Conservation (phyloP, 2,113 vertebrate species). For the Pristiophorus japonicus region DNA sequence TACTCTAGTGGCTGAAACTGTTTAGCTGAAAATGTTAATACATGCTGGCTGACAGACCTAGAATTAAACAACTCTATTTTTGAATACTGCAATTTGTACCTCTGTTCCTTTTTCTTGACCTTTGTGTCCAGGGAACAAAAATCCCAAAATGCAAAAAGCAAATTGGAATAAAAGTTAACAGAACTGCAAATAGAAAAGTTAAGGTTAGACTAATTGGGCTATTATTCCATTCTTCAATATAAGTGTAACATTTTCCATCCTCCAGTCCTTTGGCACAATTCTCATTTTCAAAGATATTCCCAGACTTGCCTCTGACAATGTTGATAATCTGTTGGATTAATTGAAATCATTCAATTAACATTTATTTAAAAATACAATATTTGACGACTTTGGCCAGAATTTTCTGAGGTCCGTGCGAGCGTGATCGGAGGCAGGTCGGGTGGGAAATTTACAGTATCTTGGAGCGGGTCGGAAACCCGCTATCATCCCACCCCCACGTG, state of each 20-base stretch:
- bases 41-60: neutral
- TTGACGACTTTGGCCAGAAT: neutral
- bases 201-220: neutral
- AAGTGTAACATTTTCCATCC: neutral
- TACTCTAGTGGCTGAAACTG: neutral
- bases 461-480: too few species aligned
- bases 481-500: too few species aligned
- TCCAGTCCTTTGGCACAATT: neutral
- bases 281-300: neutral
- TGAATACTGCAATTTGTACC: neutral
- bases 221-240: neutral
- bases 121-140: neutral
- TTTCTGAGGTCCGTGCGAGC: too few species aligned
- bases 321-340: neutral
- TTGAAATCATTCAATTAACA: neutral
- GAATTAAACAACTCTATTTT: too few species aligned
- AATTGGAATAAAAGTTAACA: neutral
- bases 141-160: neutral
- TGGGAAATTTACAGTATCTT: too few species aligned
- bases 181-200: neutral
- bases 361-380: neutral
- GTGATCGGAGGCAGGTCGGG: too few species aligned
- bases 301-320: neutral
- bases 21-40: neutral
- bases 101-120: neutral